phyloP scores from a whole-genome alignment of 2,888 invertebrate species.

The Leptarthrus brevirostris region DNA sequence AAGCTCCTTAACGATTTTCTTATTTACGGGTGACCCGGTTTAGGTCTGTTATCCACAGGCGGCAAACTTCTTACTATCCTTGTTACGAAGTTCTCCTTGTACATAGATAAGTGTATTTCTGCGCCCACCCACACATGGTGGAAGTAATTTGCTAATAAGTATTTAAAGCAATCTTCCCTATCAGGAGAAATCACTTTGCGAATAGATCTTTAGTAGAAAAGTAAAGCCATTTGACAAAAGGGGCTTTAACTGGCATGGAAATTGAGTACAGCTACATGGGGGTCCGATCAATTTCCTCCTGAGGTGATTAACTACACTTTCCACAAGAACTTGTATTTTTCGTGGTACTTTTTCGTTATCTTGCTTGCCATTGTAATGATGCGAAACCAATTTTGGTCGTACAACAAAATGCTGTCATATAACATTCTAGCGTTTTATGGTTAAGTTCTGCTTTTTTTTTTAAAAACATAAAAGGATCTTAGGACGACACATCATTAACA shows the following conservation, averaged over 20 bases:
- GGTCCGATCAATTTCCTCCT: not conserved
- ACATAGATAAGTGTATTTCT: not conserved
- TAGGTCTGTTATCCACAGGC: not conserved
- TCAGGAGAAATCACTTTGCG: constrained; percentile 4
- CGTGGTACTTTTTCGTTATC: not conserved
- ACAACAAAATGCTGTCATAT: constrained; percentile 22
- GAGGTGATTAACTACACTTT: not conserved
- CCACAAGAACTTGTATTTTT: not conserved
- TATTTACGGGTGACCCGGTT: constrained; percentile 27
- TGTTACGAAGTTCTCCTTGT: not conserved
- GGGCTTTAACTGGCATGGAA: constrained; percentile 10
- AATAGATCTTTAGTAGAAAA: constrained; percentile 5
- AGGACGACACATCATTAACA: no score
- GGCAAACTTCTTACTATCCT: not conserved
- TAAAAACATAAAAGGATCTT: no score
- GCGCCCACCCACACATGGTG: not conserved
- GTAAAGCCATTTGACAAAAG: constrained; percentile 13
- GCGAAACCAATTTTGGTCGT: constrained; percentile 24
- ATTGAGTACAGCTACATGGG: constrained; percentile 5
- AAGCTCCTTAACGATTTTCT: constrained; percentile 33
- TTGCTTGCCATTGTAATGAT: not conserved
- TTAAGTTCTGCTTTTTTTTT: no score
- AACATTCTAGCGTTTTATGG: no score
- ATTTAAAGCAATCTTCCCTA: constrained; percentile 23
- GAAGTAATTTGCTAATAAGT: constrained; percentile 23